phyloP scores from a whole-genome alignment of 2,888 invertebrate species.

The Drosophila stalkeri region DNA sequence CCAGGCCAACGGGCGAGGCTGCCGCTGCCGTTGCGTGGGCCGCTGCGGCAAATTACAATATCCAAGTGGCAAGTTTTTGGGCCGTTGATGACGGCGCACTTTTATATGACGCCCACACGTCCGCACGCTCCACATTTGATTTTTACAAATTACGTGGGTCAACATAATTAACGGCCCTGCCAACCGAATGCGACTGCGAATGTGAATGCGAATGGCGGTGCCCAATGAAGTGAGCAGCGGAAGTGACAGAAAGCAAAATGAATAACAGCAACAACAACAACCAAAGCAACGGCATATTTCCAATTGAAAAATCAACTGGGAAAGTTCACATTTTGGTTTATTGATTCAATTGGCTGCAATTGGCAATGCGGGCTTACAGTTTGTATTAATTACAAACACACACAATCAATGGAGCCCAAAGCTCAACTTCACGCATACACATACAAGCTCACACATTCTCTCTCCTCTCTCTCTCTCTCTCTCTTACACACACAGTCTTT shows the following conservation, averaged over 20 bases:
- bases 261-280: conserved; percentile 19
- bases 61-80: conserved; percentile 47
- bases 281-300: conserved; percentile 17
- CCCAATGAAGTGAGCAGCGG: conserved; percentile 48
- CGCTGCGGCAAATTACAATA: conserved; percentile 63
- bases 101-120: conserved; percentile 54
- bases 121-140: conserved; percentile 57
- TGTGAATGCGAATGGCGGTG: conserved; percentile 14
- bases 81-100: conserved; percentile 59
- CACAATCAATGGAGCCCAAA: conserved; percentile 18
- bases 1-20: conserved; percentile 51
- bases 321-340: conserved; percentile 59
- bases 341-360: conserved; percentile 77
- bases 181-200: conserved; percentile 37
- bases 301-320: conserved; percentile 56
- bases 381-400: conserved; percentile 61
- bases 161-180: conserved; percentile 71
- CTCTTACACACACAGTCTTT: not conserved
- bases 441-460: not conserved
- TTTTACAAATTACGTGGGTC: conserved; percentile 70
- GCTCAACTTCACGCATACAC: conserved; percentile 20
- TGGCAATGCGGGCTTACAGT: conserved; percentile 34
- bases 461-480: too few species aligned
- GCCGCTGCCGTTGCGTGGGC: conserved; percentile 58
- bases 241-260: conserved; percentile 45